Conservation (phyloP, 2,113 vertebrate species). For the Pachyramphus minor region DNA sequence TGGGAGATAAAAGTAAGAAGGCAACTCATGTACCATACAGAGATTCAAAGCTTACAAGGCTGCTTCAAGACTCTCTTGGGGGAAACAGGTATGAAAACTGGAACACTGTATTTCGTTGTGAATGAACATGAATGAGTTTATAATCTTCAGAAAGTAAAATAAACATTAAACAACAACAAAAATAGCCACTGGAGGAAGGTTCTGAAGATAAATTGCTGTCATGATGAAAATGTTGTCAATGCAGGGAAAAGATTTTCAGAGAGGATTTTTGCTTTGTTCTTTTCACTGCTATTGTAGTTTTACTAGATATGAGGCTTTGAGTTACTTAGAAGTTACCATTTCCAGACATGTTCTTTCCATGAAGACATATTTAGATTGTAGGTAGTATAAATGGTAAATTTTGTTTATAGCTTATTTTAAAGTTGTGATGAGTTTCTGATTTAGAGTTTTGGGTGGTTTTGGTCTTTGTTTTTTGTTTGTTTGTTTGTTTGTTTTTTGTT, state of each 20-base stretch:
- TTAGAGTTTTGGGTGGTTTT: background rate
- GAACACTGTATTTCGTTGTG: background rate
- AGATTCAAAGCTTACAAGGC: constrained; percentile 94
- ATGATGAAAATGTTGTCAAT: background rate
- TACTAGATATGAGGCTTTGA: background rate
- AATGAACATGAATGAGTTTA: background rate
- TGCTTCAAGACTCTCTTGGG: constrained; percentile 95
- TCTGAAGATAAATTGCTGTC: background rate
- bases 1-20: constrained; percentile 94
- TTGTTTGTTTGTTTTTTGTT: background rate
- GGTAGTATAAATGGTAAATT: background rate
- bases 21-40: constrained; percentile 94
- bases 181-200: background rate
- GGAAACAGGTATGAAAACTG: constrained; percentile 88
- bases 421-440: background rate
- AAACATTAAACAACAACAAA: background rate
- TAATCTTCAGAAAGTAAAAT: background rate
- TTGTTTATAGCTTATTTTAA: background rate
- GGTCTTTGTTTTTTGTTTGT: background rate
- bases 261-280: background rate
- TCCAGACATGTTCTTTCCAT: background rate
- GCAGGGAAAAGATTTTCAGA: background rate
- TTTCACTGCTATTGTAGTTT: background rate
- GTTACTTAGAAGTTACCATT: background rate
- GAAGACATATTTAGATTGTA: background rate